A percentile compares a stretch with the other conserved stretches of the same genome.
These are phyloP conservation scores for Lepidurus apus DNA, from an alignment of 1,140 invertebrate genomes.

Conservation along the genomic window DNA sequence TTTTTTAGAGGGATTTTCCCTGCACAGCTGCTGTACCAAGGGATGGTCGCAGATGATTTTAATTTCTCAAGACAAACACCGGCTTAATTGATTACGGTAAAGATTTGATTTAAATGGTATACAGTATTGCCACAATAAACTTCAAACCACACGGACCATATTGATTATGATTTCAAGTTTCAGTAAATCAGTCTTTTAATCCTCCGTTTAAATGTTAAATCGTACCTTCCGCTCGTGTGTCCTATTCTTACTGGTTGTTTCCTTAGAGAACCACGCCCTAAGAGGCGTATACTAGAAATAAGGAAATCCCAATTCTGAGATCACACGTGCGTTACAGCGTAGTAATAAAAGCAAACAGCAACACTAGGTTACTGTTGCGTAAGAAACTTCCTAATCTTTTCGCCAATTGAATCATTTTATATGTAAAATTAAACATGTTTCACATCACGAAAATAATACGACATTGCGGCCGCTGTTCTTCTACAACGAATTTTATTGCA, in stretches of 20 bases:
- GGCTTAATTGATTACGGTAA: too few relatives aligned
- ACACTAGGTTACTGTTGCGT: neutral
- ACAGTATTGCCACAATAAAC: too few relatives aligned
- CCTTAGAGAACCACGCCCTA: neutral
- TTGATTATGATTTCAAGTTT: too few relatives aligned
- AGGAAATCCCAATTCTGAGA: neutral
- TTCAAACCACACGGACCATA: too few relatives aligned
- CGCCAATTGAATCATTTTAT: neutral
- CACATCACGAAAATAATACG: neutral
- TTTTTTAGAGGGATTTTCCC: neutral
- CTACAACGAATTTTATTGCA: neutral
- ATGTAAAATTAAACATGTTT: neutral
- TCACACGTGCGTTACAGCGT: neutral
- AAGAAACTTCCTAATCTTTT: neutral
- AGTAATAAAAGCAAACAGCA: neutral
- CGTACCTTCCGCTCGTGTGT: slow-evolving; percentile 12
- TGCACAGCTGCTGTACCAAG: neutral
- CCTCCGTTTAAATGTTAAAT: neutral
- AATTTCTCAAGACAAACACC: too few relatives aligned
- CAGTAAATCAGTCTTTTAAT: neutral
- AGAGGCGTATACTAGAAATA: neutral
- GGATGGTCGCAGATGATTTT: too few relatives aligned
- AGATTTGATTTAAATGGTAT: too few relatives aligned
- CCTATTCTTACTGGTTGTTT: neutral
- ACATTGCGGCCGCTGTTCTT: neutral